phyloP scores from a whole-genome alignment of 2,797 vertebrate species.

The Peromyscus nudipes region DNA sequence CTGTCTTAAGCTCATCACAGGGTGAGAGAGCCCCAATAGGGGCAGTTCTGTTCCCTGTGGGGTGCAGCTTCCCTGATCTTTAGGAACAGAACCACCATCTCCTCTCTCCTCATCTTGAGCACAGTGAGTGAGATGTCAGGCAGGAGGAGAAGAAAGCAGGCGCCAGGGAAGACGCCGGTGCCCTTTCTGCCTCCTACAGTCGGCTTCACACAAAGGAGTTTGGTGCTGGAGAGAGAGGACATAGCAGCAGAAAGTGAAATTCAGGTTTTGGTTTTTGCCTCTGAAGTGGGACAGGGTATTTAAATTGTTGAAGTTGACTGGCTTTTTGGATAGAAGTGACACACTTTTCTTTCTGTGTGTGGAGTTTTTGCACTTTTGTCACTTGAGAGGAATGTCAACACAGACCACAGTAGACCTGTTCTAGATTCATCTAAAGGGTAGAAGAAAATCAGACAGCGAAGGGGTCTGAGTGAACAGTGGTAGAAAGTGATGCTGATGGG shows the following conservation, averaged over 20 bases:
- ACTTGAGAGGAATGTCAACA: neutral
- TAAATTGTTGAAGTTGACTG: neutral
- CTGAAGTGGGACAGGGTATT: neutral
- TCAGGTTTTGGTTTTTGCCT: neutral
- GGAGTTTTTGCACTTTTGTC: neutral
- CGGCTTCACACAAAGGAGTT: neutral
- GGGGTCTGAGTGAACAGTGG: neutral
- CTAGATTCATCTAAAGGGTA: neutral
- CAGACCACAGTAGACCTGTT: neutral
- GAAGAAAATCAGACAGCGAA: neutral
- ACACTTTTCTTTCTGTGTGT: neutral
- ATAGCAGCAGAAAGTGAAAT: neutral
- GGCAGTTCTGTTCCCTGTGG: neutral
- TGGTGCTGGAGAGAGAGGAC: neutral
- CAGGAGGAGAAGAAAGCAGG: neutral
- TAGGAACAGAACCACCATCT: neutral
- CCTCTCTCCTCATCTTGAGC: neutral
- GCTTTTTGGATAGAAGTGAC: slow-evolving; percentile 28
- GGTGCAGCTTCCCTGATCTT: neutral
- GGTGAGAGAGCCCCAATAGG: neutral
- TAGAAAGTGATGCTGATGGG: neutral
- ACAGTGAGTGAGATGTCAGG: neutral
- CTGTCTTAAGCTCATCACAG: neutral
- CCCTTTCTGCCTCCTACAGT: neutral
- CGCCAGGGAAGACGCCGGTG: neutral